These are phyloP conservation scores for Phrynocephalus vlangalii DNA, from an alignment of 2,797 vertebrate species.

Conservation along the genomic window DNA sequence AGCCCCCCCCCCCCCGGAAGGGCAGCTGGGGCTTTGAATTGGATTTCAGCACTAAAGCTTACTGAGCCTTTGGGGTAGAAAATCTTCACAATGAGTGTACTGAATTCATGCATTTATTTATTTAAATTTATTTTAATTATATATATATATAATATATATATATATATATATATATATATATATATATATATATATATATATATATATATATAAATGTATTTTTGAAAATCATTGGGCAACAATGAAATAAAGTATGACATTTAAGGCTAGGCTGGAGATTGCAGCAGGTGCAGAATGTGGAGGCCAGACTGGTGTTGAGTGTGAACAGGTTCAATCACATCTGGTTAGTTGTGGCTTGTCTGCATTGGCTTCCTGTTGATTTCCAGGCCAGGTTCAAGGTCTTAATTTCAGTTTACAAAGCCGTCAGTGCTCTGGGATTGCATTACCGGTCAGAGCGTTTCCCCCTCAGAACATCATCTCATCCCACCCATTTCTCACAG, in stretches of 20 bases:
- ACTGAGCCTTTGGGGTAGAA: background rate
- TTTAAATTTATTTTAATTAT: background rate
- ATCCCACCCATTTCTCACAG: no score
- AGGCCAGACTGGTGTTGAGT: no score
- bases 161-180: background rate
- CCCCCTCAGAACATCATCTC: no score
- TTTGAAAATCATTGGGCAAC: background rate
- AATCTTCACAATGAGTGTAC: background rate
- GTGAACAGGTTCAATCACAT: background rate
- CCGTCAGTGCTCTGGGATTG: no score
- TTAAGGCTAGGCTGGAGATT: no score
- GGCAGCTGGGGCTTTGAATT: background rate
- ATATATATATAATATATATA: background rate
- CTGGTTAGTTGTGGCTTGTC: no score
- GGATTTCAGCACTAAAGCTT: background rate
- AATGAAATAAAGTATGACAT: background rate
- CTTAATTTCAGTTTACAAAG: no score
- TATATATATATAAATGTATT: background rate
- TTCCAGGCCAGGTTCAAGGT: no score
- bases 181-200: background rate
- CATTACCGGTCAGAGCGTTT: no score
- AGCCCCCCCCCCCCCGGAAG: background rate
- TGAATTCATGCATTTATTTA: background rate
- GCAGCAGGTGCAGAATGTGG: no score
- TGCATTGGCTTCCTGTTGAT: no score